phyloP scores from a whole-genome alignment of 2,113 vertebrate species.

The Myotis yumanensis region DNA sequence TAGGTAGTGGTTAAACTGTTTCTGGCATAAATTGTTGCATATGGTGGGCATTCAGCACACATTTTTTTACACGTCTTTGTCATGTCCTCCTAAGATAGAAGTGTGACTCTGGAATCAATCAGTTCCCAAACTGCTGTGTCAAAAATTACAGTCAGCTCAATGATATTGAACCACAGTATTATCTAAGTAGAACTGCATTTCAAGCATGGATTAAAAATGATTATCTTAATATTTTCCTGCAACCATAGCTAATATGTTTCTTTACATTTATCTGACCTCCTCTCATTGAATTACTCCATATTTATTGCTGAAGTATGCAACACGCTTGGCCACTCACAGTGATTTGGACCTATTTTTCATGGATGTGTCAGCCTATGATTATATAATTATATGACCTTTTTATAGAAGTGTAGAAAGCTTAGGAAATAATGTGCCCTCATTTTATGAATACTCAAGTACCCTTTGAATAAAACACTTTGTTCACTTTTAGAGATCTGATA shows the following conservation, averaged over 20 bases:
- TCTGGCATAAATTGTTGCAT: background rate
- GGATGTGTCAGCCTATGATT: conserved; percentile 62
- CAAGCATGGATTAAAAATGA: conserved; percentile 30
- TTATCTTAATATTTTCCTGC: conserved; percentile 40
- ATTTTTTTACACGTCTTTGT: background rate
- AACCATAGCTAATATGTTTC: conserved; percentile 18
- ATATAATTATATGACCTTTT: conserved; percentile 71
- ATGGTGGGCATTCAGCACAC: background rate
- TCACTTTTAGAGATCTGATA: conserved; percentile 16
- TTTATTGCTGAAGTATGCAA: background rate
- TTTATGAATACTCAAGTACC: conserved; percentile 62
- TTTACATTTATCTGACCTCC: conserved; percentile 29
- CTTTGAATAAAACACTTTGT: conserved; percentile 67
- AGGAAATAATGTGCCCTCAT: conserved; percentile 56
- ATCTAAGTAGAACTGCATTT: conserved; percentile 39
- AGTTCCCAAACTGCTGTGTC: background rate
- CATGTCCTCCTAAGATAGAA: background rate
- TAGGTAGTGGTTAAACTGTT: background rate
- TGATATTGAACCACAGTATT: background rate
- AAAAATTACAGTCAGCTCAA: background rate
- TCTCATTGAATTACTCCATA: background rate
- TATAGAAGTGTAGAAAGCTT: conserved; percentile 35
- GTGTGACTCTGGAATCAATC: background rate
- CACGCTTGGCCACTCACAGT: conserved; percentile 14
- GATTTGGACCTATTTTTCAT: conserved; percentile 62